These are phyloP conservation scores for Mormyrus iriodes DNA, from an alignment of 2,113 vertebrate genomes.

Conservation along the genomic window DNA sequence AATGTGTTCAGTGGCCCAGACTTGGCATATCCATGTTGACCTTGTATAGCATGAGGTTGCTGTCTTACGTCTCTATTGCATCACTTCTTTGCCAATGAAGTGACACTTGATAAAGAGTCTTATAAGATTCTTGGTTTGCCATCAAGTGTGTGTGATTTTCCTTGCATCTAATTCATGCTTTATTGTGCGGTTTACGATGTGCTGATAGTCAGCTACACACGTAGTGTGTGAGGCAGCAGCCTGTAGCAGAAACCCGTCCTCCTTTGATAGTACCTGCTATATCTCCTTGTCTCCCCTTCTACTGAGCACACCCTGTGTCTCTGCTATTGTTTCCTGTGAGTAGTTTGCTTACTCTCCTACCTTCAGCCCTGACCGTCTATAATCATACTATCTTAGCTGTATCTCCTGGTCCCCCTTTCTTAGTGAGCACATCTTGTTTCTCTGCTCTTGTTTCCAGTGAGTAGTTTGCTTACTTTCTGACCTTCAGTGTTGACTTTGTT, in stretches of 20 bases:
- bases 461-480: not conserved
- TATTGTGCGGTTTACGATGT: not conserved
- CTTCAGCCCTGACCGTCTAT: not conserved
- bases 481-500: not conserved
- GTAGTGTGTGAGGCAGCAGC: not conserved
- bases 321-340: conserved; percentile 26
- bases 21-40: not conserved
- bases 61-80: not conserved
- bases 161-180: not conserved
- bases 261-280: not conserved
- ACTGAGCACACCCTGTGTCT: conserved; percentile 32
- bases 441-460: conserved; percentile 30
- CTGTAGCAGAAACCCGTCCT: not conserved
- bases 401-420: conserved; percentile 9
- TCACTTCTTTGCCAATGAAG: not conserved
- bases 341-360: not conserved
- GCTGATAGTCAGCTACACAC: not conserved
- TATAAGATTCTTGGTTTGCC: not conserved
- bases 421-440: conserved; percentile 28
- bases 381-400: not conserved
- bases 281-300: not conserved
- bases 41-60: not conserved
- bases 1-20: not conserved
- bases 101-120: not conserved
- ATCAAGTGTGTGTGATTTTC: not conserved